Percentiles rank a stretch among this genome's conserved stretches.
phyloP scores from a whole-genome alignment of 2,797 vertebrate genomes.

The Rallus crepitans region DNA sequence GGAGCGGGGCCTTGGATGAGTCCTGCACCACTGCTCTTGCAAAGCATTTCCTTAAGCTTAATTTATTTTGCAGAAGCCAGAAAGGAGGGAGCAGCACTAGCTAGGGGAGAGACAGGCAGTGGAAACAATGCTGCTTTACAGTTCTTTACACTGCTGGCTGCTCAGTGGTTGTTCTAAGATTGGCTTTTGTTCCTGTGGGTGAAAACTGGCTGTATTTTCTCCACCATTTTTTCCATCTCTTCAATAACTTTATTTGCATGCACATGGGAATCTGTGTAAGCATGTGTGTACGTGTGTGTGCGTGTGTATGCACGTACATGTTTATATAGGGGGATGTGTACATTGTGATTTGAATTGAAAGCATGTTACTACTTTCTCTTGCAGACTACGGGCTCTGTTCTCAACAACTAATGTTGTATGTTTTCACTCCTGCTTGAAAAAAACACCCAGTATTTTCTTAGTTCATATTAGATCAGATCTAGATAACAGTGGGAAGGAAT shows the following conservation, averaged over 20 bases:
- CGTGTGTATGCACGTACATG: rapidly evolving
- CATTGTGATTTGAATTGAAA: neutral
- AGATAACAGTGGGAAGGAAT: neutral
- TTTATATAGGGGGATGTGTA: neutral
- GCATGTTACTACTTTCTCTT: neutral
- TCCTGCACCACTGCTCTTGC: neutral
- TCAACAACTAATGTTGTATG: neutral
- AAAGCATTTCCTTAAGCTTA: neutral
- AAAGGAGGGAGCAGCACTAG: neutral
- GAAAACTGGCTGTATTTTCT: neutral
- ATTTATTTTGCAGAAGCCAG: neutral
- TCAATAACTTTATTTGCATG: neutral
- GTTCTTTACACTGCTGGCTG: neutral
- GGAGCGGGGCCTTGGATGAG: neutral
- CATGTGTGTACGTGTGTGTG: too few species aligned
- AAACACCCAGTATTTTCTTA: neutral
- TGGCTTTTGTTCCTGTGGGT: neutral
- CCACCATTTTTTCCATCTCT: neutral
- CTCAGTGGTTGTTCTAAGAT: neutral
- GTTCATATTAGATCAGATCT: neutral
- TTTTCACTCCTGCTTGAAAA: neutral
- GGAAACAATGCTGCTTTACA: neutral
- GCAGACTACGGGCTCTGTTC: neutral
- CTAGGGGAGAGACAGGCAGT: neutral
- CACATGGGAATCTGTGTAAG: neutral